Evolutionary conservation across 2,797 vertebrate species (phyloP).

Genomic region (Acanthopagrus latus): DNA sequence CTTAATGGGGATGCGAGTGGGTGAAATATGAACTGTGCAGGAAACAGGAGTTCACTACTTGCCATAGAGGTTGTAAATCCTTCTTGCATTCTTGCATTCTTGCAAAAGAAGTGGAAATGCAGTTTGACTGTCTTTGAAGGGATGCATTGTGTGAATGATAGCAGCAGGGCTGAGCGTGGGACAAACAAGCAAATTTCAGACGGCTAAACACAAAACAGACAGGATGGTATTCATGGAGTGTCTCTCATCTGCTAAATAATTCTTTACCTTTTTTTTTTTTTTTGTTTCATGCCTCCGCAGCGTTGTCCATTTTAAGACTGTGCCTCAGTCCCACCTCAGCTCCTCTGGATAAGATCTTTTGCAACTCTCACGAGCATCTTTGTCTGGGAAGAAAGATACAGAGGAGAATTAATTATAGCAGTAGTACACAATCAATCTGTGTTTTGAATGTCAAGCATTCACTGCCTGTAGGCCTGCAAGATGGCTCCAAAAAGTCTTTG

Average conservation of each 20-base stretch:
- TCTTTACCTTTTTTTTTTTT: not conserved
- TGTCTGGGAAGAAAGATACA: not conserved
- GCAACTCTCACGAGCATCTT: not conserved
- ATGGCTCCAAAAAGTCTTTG: not conserved
- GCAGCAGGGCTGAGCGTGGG: not conserved
- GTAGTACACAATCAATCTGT: not conserved
- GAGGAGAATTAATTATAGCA: conserved; percentile 4
- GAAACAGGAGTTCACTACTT: conserved; percentile 15
- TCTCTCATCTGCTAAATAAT: not conserved
- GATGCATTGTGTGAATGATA: conserved; percentile 3
- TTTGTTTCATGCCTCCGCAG: conserved; percentile 6
- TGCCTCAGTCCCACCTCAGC: conserved; percentile 4
- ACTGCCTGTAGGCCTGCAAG: not conserved
- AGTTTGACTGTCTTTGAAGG: conserved; percentile 18
- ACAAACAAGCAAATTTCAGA: not conserved
- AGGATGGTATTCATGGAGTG: not conserved
- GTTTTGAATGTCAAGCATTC: not conserved
- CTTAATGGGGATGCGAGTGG: conserved; percentile 54
- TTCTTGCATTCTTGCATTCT: conserved; percentile 23
- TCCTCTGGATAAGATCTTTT: conserved; percentile 13
- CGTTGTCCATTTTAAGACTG: conserved; percentile 2
- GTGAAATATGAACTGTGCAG: conserved; percentile 40
- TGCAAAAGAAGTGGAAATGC: not conserved
- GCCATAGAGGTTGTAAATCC: not conserved
- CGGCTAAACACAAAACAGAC: not conserved